Conservation (phyloP, 2,888 invertebrate genomes). For the Ormyrus rosae region DNA sequence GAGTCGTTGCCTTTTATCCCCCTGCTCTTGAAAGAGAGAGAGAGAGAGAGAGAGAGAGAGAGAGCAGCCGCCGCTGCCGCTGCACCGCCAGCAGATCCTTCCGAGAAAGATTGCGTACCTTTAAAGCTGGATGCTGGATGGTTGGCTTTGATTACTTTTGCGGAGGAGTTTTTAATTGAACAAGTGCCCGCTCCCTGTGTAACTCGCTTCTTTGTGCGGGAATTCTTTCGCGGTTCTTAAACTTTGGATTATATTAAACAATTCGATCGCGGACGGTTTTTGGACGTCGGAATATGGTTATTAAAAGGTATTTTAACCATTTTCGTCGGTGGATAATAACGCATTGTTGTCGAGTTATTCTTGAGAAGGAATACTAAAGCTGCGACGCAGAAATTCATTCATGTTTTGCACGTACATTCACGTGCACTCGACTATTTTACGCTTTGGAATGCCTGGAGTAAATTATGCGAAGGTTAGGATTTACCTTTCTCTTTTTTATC, state of each 20-base stretch:
- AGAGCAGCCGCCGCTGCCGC: too few species aligned
- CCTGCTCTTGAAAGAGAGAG: neutral
- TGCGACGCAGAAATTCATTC: neutral
- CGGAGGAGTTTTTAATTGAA: conserved; percentile 1
- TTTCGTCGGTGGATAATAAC: neutral
- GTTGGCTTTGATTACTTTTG: too few species aligned
- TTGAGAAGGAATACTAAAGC: conserved; percentile 4
- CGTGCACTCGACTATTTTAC: conserved; percentile 16
- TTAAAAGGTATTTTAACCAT: neutral
- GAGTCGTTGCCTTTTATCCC: neutral
- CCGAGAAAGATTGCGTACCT: conserved; percentile 34
- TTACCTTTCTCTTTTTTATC: conserved; percentile 55
- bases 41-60: too few species aligned
- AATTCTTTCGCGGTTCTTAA: neutral
- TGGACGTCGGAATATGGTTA: neutral
- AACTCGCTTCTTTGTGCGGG: too few species aligned
- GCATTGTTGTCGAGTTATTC: neutral
- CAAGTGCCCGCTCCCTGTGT: neutral
- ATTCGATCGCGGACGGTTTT: neutral
- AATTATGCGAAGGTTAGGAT: conserved; percentile 57
- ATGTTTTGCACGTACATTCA: neutral
- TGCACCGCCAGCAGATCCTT: neutral
- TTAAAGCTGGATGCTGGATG: conserved; percentile 14
- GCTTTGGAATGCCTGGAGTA: conserved; percentile 42
- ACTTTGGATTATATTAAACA: conserved; percentile 1